These are phyloP conservation scores for Entomyzon cyanotis DNA, from an alignment of 2,113 vertebrate species.

Conservation along the genomic window DNA sequence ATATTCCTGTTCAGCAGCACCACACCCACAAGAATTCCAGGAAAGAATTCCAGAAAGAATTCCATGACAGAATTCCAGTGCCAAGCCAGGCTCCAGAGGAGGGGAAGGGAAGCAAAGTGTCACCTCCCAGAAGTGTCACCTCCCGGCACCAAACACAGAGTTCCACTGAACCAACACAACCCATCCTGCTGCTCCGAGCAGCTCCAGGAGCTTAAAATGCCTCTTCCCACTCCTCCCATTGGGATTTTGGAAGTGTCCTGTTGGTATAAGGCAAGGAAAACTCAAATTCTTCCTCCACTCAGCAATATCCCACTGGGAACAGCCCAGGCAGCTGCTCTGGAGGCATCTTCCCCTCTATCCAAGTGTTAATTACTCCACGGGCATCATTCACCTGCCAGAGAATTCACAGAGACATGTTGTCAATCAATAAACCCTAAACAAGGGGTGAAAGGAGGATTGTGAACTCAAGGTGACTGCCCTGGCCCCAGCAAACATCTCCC, in stretches of 20 bases:
- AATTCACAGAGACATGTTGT: background rate
- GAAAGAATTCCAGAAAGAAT: background rate
- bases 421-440: background rate
- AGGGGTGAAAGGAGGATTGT: background rate
- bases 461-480: background rate
- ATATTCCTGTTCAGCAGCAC: background rate
- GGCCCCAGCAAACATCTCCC: background rate
- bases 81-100: background rate
- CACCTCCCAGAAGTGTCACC: background rate
- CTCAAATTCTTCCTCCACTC: background rate
- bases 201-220: background rate
- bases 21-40: background rate
- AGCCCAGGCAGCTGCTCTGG: background rate
- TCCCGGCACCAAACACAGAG: background rate
- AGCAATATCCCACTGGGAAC: background rate
- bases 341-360: background rate
- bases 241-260: fast-evolving
- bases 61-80: background rate
- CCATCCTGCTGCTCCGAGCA: background rate
- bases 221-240: background rate
- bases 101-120: background rate
- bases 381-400: fast-evolving
- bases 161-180: background rate
- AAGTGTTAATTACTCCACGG: background rate
- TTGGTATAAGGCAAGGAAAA: background rate